Evolutionary conservation across 2,797 vertebrate species (phyloP), one percentile per base, ranked within the genome.

Genomic region (Spinibarbus caldwelli): DNA sequence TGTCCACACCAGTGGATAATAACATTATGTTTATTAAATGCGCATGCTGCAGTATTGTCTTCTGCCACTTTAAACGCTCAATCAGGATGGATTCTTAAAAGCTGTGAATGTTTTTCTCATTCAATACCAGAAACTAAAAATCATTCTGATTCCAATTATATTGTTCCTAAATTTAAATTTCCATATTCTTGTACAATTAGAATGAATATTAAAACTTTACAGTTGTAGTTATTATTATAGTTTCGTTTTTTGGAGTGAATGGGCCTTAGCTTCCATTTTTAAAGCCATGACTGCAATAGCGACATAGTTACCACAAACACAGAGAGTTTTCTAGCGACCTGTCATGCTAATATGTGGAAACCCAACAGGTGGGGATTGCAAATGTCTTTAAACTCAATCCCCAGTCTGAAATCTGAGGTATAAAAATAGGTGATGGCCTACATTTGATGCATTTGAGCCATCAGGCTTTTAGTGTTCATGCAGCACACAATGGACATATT

Each of bases 311-410:
- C 36, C 41, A 45, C 70, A 72, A 72, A 72, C 70, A 64, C 17
- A 26, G 49, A 17, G 49, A 1, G 77, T 45, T 79, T 79, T 66
- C 36, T 52, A 26, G 23, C 4, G 23, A 19, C 66, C 45, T 26
- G 26, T 34, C 31, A 34, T 3, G 31, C 31, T 34, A 34, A 34
- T n/a, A 72, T 36, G 62, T 71, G 81, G 68, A 89, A 86, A 86
- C 82, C 47, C 70, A 88, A 90, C 88, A 92, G 90, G 87, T 91
- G 88, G 89, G 90, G 90, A 92, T 92, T 92, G 91, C 76, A 90
- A 86, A 89, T n/a, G 77, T 88, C n/a, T n/a, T n/a, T n/a, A 90
- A 90, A 92, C 86, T 80, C 59, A 86, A 91, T 71, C 88, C 31
- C 34, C 54, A 57, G 80, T 70, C 84, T 88, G 86, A 86, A 90